Base-by-base conservation (phyloP, 2,113 vertebrate species). In the Eleginops maclovinus region DNA sequence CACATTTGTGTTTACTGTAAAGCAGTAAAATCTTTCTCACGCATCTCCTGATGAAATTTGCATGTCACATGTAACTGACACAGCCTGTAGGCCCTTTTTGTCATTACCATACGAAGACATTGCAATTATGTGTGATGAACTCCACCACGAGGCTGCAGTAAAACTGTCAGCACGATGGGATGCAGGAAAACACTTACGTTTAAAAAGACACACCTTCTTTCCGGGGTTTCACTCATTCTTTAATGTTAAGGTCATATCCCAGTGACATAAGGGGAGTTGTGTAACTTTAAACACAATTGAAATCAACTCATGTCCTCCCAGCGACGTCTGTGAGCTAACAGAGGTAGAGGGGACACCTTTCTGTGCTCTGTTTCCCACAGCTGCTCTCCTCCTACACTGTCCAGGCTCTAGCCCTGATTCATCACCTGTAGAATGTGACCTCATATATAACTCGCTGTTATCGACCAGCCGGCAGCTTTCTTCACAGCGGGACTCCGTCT, bases 311-410 rank as follows among this genome's bases (percentile, higher is more conserved):
- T 43, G 11, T 5, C 17, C 19, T 60, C 41, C 17, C 26, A 12
- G 36, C 40, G 28, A 3, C 3, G 36, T 56, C 44, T 68, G 56
- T 7, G 70, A 65, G 15, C 5, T 31, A 9, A 19, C 56, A 72
- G 28, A 59, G 62, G 41, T 61, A 17, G 4, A 56, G 46, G 65
- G 50, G 65, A 72, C 19, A 44, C 36, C 55, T 73, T 77, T 26
- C 49, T 75, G 72, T 63, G 58, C 26, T 72, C 26, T 46, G 46
- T 24, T 41, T 64, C 86, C 82, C 78, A 50, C 58, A 82, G 55
- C 61, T 56, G 54, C 59, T 1, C 22, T 80, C 86, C 83, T 82
- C 78, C 86, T 78, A 86, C 85, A 47, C 73, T 4, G 22, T 54
- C 58, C 65, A 47, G 51, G 59, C 55, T 72, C 22, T 64, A 46